Evolutionary conservation across 2,888 invertebrate genomes (phyloP), one percentile per base, ranked within the genome.

Genomic region (Ferdinandea cuprea): DNA sequence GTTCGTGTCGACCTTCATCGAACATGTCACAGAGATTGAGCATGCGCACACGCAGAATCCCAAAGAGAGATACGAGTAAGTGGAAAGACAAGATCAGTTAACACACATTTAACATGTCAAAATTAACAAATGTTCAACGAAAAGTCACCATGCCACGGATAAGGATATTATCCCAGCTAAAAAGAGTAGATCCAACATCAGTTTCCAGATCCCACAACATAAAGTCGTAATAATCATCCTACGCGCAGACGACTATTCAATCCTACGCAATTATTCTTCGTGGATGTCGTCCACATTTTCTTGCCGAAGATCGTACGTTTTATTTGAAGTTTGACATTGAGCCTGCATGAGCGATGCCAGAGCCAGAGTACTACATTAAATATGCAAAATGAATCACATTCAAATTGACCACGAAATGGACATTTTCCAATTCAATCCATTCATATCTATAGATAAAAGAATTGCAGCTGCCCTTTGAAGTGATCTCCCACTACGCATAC

Each of bases 1-100:
- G 13, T 59, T 42, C 44, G 35, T 69, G 59, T 13, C 76, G 37
- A 69, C 76, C 59, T 76, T 76, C 54, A 52, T 2, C 13, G 13
- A 50, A 44, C 54, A 52, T 74, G 74, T 68, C 58, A 52, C 50
- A 32, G 19, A 48, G 4, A 66, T 50, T 40, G 42, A 59, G 69
- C 40, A 58, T 30, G 42, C 28, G 35, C 50, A 68, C 59, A 59
- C 37, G 44, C 46, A 37, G 25, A 25, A 46, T 52, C 11, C 17
- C 8, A 48, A 8, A 35, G 59, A 68, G 25, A 25, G n/a, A n/a
- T n/a, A n/a, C n/a, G n/a, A n/a, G n/a, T 68, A 69, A 68, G 54
- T 40, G 69, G 58, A 65, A 37, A 72, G 58, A 65, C 72, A 72
- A 42, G 65, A 65, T 78, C 78, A 72, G 72, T 65, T 59, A 78